Evolutionary conservation across 2,797 vertebrate genomes (phyloP), one percentile per base, ranked within the genome.

Genomic region (Neosilurus hyrtlii): DNA sequence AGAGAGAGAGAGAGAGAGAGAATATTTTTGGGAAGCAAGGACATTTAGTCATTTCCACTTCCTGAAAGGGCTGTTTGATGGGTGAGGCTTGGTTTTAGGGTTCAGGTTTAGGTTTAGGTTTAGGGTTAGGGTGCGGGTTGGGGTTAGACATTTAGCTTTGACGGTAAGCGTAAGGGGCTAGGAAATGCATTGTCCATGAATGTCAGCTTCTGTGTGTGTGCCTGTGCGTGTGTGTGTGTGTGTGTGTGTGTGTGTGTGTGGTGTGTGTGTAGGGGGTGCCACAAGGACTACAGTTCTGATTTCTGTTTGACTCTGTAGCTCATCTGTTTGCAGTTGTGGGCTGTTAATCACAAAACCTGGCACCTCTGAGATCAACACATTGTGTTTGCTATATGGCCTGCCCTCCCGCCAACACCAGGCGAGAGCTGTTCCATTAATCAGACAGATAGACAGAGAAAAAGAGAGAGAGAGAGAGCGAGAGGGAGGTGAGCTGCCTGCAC

Each of bases 401-500:
- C 65, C 79, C 83, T 81, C 62, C 57, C 30, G 8, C 71, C 81
- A 80, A 70, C 62, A 54, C 20, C 72, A 56, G 57, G 22, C 63
- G 22, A 82, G 67, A 77, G 68, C 61, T 59, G 67, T 72, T 82
- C 81, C 77, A 82, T 80, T 83, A 83, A 86, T 83, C 84, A 80
- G 68, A 59, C 71, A 52, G 82, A 83, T 24, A 78, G 74, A 68
- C 18, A 20, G 51, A 37, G 11, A 66, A 61, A 73, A 12, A 59
- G 79, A 37, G 66, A 26, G 37, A 51, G 16, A 10, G 52, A 37
- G 24, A 16, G 79, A 61, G 15, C 16, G 51, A 62, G 90, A 90
- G 91, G 91, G 91, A 89, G 91, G 90, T 86, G 86, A 89, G 89
- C 88, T 89, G 89, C 88, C 86, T 83, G 72, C 78, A 75, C 83